Percentiles rank a stretch among this genome's conserved stretches.
Evolutionary conservation across 2,797 vertebrate species (phyloP).

Genomic region (Hylomyscus alleni): DNA sequence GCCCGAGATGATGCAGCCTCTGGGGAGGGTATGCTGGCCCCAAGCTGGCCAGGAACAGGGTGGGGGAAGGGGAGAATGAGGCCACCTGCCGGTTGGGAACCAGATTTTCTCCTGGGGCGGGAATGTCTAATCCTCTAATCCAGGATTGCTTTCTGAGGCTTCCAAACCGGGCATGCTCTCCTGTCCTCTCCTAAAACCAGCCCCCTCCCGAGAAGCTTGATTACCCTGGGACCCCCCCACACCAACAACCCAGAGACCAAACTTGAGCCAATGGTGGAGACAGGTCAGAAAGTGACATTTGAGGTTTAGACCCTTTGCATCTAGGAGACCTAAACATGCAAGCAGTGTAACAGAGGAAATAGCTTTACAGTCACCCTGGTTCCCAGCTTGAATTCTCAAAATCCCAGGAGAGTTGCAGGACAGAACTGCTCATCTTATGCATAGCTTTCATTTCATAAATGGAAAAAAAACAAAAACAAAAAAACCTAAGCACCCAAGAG

Average conservation of each 20-base stretch:
- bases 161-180: constrained; percentile 71
- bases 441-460: constrained; percentile 52
- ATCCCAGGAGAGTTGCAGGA: constrained; percentile 8
- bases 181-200: constrained; percentile 6
- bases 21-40: constrained; percentile 40
- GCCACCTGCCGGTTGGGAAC: constrained; percentile 67
- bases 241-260: neutral
- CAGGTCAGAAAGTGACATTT: neutral
- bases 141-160: constrained; percentile 84
- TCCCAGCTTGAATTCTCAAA: neutral
- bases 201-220: neutral
- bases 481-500: constrained; percentile 38
- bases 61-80: constrained; percentile 76
- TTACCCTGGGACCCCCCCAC: neutral
- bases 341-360: neutral
- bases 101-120: constrained; percentile 80
- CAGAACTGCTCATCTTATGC: neutral
- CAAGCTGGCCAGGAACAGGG: neutral
- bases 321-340: constrained; percentile 6
- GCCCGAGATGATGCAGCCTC: constrained; percentile 65
- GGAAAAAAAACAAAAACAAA: neutral
- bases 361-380: neutral
- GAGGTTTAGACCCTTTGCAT: constrained; percentile 11
- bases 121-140: constrained; percentile 85
- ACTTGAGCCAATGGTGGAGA: neutral